Conservation (phyloP, 2,888 invertebrate genomes). For the Chalcosyrphus nemorum region DNA sequence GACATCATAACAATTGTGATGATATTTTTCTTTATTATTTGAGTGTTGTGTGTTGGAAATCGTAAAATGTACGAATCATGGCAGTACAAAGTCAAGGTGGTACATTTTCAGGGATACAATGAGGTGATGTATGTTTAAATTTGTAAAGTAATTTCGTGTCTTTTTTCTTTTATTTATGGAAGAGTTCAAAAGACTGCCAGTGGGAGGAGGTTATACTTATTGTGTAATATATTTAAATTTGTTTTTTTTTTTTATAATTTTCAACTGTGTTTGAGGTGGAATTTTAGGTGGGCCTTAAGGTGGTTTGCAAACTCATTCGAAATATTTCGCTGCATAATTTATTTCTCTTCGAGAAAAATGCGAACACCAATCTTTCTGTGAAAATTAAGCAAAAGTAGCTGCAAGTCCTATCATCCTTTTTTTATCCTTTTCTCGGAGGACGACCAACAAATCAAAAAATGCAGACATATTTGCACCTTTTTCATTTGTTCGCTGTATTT, state of each 20-base stretch:
- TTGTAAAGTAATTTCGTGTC: background rate
- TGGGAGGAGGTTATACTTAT: background rate
- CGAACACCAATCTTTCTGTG: too few relatives aligned
- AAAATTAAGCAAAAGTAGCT: too few relatives aligned
- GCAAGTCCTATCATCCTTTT: too few relatives aligned
- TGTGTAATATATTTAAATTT: background rate
- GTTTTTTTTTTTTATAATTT: background rate
- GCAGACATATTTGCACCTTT: too few relatives aligned
- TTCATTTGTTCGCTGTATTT: too few relatives aligned
- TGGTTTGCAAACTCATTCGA: too few relatives aligned
- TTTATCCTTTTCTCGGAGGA: too few relatives aligned
- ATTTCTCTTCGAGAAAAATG: too few relatives aligned
- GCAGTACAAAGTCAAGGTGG: slow-evolving; percentile 64
- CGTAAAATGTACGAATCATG: slow-evolving; percentile 54
- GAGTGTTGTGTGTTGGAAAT: slow-evolving; percentile 14
- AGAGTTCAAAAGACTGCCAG: background rate
- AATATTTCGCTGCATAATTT: too few relatives aligned
- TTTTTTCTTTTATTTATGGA: background rate
- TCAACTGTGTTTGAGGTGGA: background rate
- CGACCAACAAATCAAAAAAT: too few relatives aligned
- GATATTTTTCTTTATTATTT: slow-evolving; percentile 11
- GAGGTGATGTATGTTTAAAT: slow-evolving; percentile 23
- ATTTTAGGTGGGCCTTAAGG: background rate
- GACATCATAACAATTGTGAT: slow-evolving; percentile 36
- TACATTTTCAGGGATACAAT: slow-evolving; percentile 39